Evolutionary conservation across 2,888 invertebrate genomes (phyloP), one percentile per base, ranked within the genome.

Genomic region (Sphaerophoria taeniata): DNA sequence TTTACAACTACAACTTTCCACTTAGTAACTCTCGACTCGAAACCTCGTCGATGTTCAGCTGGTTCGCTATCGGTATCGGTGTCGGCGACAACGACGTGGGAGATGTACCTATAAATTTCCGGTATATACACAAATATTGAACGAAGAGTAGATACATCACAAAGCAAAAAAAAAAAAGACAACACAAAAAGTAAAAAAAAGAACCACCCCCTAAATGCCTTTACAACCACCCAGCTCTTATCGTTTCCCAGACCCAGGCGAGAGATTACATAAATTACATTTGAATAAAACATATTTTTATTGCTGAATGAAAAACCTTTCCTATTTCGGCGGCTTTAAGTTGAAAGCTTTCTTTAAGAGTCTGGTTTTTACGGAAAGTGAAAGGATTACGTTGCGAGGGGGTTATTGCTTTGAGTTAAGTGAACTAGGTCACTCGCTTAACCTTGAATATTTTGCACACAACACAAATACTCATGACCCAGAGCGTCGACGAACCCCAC

Each of bases 41-140:
- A 24, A 24, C 24, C 65, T 60, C 60, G 60, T 24, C 51, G 58
- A 71, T 63, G 6, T 39, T 39, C 24, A 24, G 24, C 24, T 39
- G 39, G 39, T 43, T 43, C 43, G 43, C 0, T 12, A 12, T 11
- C 6, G 9, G 12, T 9, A 9, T 11, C 36, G 24, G 16, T 47
- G 51, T 51, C 63, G 14, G 11, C 47, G 47, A 63, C 34, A 12
- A 49, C 6, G 65, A 71, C 36, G 60, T 65, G 67, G 77, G 51
- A 36, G 43, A 39, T 60, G 51, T 76, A 63, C 69, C 69, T 77
- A 69, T 58, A 83, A 83, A 78, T 74, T 78, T 83, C 83, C 78
- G 74, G 74, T 83, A 70, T 70, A 83, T 83, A 83, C 83, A 83
- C 78, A 83, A 83, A 77, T 67, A 67, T 78, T 83, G 70, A 83